Percentiles rank a stretch among this genome's conserved stretches.
These are phyloP conservation scores for Drosophila equinoxialis DNA, from an alignment of 1,140 invertebrate genomes.

Conservation along the genomic window DNA sequence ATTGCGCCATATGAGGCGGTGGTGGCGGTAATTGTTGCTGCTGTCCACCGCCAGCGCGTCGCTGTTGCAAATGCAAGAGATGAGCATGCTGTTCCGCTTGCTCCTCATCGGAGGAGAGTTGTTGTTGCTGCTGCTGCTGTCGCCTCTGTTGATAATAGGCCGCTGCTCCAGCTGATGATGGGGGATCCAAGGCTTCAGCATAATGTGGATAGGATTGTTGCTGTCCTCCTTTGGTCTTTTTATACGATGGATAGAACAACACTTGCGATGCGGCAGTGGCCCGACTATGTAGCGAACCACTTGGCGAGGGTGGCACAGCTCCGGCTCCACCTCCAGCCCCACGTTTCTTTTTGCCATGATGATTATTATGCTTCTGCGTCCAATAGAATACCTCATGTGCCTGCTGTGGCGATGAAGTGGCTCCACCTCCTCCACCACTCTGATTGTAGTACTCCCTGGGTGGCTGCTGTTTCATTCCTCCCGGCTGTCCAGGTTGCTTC, in stretches of 20 bases:
- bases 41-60: conserved; percentile 48
- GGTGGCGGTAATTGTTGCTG: conserved; percentile 69
- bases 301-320: conserved; percentile 65
- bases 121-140: conserved; percentile 63
- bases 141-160: conserved; percentile 69
- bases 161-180: conserved; percentile 39
- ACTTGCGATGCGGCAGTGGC: conserved; percentile 74
- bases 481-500: conserved; percentile 53
- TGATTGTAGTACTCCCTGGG: conserved; percentile 66
- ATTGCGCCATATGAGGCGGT: conserved; percentile 74
- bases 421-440: conserved; percentile 54
- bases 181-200: conserved; percentile 73
- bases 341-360: conserved; percentile 77
- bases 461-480: conserved; percentile 15
- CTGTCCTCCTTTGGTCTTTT: conserved; percentile 83
- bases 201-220: conserved; percentile 71
- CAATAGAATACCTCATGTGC: conserved; percentile 79
- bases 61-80: conserved; percentile 66
- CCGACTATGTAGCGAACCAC: conserved; percentile 76
- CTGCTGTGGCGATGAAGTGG: conserved; percentile 61
- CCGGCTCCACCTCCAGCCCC: conserved; percentile 44
- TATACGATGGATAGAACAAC: conserved; percentile 80
- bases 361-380: conserved; percentile 77
- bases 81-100: conserved; percentile 74
- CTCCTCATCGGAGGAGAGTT: conserved; percentile 77